Percentiles rank a stretch among this genome's conserved stretches.
These are phyloP conservation scores for Halcyon senegalensis DNA, from an alignment of 2,113 vertebrate species.

Conservation along the genomic window DNA sequence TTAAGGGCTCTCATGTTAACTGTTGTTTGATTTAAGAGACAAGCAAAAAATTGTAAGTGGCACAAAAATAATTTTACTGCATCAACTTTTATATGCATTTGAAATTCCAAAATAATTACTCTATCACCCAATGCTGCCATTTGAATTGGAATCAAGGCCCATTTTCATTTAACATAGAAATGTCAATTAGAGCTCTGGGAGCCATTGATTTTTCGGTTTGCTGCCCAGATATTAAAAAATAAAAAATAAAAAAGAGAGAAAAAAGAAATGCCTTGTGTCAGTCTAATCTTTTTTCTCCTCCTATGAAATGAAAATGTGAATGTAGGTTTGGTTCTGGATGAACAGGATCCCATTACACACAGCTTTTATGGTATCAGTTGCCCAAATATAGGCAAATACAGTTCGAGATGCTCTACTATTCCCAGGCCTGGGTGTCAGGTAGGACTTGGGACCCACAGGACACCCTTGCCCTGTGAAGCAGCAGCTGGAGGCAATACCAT, in stretches of 20 bases:
- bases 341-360: neutral
- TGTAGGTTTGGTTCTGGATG: neutral
- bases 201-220: constrained; percentile 56
- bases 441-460: neutral
- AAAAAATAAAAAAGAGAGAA: neutral
- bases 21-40: constrained; percentile 33
- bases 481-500: neutral
- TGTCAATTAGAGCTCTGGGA: constrained; percentile 54
- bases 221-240: neutral
- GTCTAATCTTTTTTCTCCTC: neutral
- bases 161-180: constrained; percentile 61
- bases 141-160: constrained; percentile 42
- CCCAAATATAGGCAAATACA: neutral
- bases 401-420: neutral
- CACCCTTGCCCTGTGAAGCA: neutral
- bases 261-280: neutral
- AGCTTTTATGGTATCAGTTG: neutral
- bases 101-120: constrained; percentile 63
- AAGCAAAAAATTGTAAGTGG: neutral
- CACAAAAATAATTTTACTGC: constrained; percentile 34
- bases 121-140: constrained; percentile 27
- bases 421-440: neutral
- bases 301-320: neutral
- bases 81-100: constrained; percentile 50
- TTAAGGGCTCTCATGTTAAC: constrained; percentile 10